Base-by-base conservation (phyloP, 2,888 invertebrate genomes). In the Eristalinus sepulchralis region DNA sequence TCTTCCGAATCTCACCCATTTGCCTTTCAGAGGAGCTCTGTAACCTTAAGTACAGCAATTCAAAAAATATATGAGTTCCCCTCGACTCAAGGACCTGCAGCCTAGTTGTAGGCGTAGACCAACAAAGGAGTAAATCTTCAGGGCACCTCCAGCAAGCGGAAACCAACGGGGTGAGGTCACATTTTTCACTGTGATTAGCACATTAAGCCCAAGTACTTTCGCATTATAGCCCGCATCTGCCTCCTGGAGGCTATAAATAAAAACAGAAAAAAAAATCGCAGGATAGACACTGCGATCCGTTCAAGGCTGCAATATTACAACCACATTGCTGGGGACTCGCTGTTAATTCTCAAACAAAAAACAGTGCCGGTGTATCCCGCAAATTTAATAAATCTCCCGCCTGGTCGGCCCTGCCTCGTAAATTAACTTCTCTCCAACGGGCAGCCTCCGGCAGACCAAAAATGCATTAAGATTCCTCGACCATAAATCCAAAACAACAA, bases 361-460 rank as follows among this genome's bases (percentile, higher is more conserved):
- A 27, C 53, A 33, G 20, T 22, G 6, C 34, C 13, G 36, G 6
- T 17, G 47, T 36, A 17, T 9, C 53, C 55, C 31, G 55, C 55
- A 60, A 71, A 76, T 67, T 80, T 76, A 72, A 84, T 76, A 84
- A 71, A 80, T 80, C 76, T 63, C 59, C 22, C 60, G 22, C 1
- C 57, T 59, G 53, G 27, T 22, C 53, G 8, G 59, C 36, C 22
- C 34, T 34, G 57, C 22, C 22, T 33, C 63, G 67, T 81, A 80
- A 76, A 83, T 75, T 55, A 70, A 77, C 47, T 47, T 17, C 47
- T 53, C 73, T 39, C 66, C 53, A 22, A 2, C 57, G 24, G 24
- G 13, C 24, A 27, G 57, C 53, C 57, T 57, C 53, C 70, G 24
- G 36, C 55, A 59, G 47, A 60, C 57, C 47, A 59, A 75, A 72